Percentiles rank a stretch among this genome's conserved stretches.
These are phyloP conservation scores for Chiropotes sagulatus DNA, from an alignment of 2,797 vertebrate genomes.

Conservation along the genomic window DNA sequence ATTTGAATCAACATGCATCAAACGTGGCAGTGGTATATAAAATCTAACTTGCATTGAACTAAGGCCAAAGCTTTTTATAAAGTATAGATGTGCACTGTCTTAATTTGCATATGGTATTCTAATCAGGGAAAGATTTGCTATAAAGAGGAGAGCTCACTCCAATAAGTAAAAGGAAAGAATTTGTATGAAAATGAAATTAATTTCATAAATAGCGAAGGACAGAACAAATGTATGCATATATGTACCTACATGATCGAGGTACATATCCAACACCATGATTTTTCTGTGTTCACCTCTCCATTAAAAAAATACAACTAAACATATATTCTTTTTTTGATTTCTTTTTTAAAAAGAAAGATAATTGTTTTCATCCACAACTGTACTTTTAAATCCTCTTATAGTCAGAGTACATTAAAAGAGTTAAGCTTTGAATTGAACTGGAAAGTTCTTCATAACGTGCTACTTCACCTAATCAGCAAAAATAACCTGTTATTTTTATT, in stretches of 20 bases:
- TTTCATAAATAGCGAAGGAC: neutral
- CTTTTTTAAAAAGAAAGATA: constrained; percentile 14
- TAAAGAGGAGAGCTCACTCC: neutral
- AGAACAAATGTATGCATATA: neutral
- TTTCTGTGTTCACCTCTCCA: neutral
- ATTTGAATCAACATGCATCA: neutral
- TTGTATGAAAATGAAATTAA: neutral
- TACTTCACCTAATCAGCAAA: neutral
- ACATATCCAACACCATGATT: neutral
- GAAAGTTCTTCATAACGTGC: neutral
- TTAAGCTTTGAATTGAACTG: constrained; percentile 23
- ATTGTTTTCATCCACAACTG: neutral
- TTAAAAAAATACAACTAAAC: neutral
- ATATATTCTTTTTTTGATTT: constrained; percentile 4
- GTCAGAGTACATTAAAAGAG: constrained; percentile 34
- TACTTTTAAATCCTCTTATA: constrained; percentile 50
- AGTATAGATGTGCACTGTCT: neutral
- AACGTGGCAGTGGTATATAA: neutral
- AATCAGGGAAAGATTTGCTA: neutral
- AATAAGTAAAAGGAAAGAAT: neutral
- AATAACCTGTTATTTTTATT: constrained; percentile 40
- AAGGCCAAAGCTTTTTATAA: constrained; percentile 13
- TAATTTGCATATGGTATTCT: neutral
- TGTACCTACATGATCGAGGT: neutral
- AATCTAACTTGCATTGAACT: constrained; percentile 2